Conservation (phyloP, 2,888 invertebrate species). For the Euphydryas editha region DNA sequence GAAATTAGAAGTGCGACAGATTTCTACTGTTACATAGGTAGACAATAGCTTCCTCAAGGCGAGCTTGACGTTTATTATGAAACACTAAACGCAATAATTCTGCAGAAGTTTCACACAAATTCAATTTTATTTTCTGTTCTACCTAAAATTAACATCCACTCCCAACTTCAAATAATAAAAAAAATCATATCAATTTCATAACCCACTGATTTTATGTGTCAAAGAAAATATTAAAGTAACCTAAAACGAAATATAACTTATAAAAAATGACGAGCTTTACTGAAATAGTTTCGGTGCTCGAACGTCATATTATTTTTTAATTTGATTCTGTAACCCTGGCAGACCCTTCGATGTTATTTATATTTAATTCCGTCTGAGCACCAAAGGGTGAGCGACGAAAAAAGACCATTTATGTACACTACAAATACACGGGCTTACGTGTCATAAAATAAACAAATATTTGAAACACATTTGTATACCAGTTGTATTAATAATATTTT, state of each 20-base stretch:
- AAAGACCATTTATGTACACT: slow-evolving; percentile 20
- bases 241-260: slow-evolving; percentile 8
- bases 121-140: no score
- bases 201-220: no score
- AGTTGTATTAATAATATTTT: no score
- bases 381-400: slow-evolving; percentile 41
- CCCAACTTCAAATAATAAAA: no score
- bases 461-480: no score
- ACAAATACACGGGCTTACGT: not conserved
- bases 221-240: no score
- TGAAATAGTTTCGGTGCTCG: slow-evolving; percentile 16
- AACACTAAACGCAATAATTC: not conserved
- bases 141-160: no score
- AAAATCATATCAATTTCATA: no score
- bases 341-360: slow-evolving; percentile 63
- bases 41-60: slow-evolving; percentile 3
- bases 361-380: slow-evolving; percentile 64
- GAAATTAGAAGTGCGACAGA: slow-evolving; percentile 25
- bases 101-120: no score
- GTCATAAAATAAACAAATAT: not conserved
- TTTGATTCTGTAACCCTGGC: slow-evolving; percentile 58
- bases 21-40: slow-evolving; percentile 4
- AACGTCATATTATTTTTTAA: slow-evolving; percentile 64
- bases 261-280: not conserved
- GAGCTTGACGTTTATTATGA: not conserved